Conservation (phyloP, 1,140 invertebrate species). For the Globodera rostochiensis region DNA sequence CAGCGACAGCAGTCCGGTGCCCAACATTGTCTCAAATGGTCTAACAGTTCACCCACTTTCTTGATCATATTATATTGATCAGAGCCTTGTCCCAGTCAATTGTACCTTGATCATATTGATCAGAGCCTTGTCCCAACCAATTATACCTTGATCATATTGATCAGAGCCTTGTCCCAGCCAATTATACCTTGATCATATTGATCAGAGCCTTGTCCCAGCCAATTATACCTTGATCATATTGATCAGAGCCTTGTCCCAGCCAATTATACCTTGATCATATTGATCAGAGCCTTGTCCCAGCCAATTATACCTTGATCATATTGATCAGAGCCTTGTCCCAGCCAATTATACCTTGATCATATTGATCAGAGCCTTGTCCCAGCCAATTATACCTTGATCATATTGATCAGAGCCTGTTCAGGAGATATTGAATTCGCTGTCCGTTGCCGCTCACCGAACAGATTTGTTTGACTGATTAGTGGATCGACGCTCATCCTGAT, state of each 20-base stretch:
- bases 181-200: constrained; percentile 56
- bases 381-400: constrained; percentile 50
- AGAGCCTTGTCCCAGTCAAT: neutral
- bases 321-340: constrained; percentile 56
- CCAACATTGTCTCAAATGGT: constrained; percentile 56
- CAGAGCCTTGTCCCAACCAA: constrained; percentile 41
- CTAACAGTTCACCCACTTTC: constrained; percentile 12
- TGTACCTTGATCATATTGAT: constrained; percentile 61
- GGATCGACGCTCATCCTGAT: constrained; percentile 43
- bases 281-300: constrained; percentile 53
- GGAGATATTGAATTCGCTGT: constrained; percentile 42
- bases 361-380: constrained; percentile 47
- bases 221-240: constrained; percentile 56
- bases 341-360: constrained; percentile 51
- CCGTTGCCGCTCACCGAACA: constrained; percentile 47
- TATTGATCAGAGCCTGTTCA: constrained; percentile 60
- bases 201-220: constrained; percentile 51
- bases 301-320: constrained; percentile 51
- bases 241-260: constrained; percentile 51
- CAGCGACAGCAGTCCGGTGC: constrained; percentile 60
- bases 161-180: constrained; percentile 47
- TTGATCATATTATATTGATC: neutral
- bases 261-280: constrained; percentile 54
- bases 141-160: constrained; percentile 58
- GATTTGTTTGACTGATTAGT: constrained; percentile 40